These are phyloP conservation scores for Nannoperca obscura DNA, from an alignment of 2,797 vertebrate species.

Conservation along the genomic window DNA sequence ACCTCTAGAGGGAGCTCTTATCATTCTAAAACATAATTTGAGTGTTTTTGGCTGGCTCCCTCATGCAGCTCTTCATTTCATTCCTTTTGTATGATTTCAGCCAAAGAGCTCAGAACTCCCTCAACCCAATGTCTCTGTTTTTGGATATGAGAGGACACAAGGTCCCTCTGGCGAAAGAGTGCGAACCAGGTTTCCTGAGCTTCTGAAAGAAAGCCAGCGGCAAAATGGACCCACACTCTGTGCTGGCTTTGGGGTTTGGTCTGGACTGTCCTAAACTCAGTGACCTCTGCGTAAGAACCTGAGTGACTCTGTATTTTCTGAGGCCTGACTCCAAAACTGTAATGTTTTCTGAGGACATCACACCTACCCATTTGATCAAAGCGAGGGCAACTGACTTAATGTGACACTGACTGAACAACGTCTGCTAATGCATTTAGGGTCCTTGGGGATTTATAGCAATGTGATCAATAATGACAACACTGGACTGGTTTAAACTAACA, in stretches of 20 bases:
- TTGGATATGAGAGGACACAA: constrained; percentile 36
- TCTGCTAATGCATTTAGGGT: constrained; percentile 29
- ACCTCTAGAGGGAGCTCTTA: constrained; percentile 77
- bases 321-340: constrained; percentile 1
- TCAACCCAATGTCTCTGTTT: constrained; percentile 35
- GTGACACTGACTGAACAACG: constrained; percentile 26
- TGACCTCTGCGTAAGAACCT: constrained; percentile 6
- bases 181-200: constrained; percentile 28
- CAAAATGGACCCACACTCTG: constrained; percentile 20
- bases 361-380: constrained; percentile 30
- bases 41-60: neutral
- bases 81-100: constrained; percentile 31
- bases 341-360: constrained; percentile 24
- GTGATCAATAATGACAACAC: constrained; percentile 5
- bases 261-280: constrained; percentile 12
- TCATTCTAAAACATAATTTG: constrained; percentile 54
- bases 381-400: neutral
- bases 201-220: constrained; percentile 12
- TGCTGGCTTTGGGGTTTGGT: constrained; percentile 20
- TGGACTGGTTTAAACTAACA: constrained; percentile 5
- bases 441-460: constrained; percentile 30
- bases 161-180: constrained; percentile 30
- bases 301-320: constrained; percentile 8
- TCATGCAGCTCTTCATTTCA: constrained; percentile 25
- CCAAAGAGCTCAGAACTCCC: constrained; percentile 31